Percentiles rank a stretch among this genome's conserved stretches.
Evolutionary conservation across 2,888 invertebrate species (phyloP).

Genomic region (Archaeoteleia sp.): DNA sequence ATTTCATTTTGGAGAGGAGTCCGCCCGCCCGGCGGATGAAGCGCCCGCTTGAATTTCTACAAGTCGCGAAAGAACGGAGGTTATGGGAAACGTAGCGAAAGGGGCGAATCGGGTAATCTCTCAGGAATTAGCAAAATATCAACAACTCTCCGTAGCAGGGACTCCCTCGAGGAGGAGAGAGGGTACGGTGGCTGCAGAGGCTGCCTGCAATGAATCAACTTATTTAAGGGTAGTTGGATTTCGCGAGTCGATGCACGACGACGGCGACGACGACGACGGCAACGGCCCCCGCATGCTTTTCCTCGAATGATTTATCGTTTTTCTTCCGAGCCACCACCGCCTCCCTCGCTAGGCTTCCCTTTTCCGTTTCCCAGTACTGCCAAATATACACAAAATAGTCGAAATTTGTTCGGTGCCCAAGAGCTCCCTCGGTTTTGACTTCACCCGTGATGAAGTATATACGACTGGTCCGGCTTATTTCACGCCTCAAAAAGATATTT

Average conservation of each 20-base stretch:
- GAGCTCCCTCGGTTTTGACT: slow-evolving; percentile 4
- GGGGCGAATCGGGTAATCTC: slow-evolving; percentile 62
- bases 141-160: slow-evolving; percentile 56
- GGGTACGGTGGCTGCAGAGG: slow-evolving; percentile 59
- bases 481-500: slow-evolving; percentile 3
- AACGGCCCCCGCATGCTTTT: slow-evolving; percentile 58
- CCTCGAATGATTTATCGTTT: slow-evolving; percentile 67
- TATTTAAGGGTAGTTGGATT: slow-evolving; percentile 75
- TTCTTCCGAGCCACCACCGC: slow-evolving; percentile 56
- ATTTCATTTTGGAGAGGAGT: slow-evolving; percentile 55
- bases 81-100: slow-evolving; percentile 20
- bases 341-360: slow-evolving; percentile 31
- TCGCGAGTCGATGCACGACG: slow-evolving; percentile 74
- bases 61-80: slow-evolving; percentile 18
- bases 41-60: slow-evolving; percentile 37
- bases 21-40: slow-evolving; percentile 21
- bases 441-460: slow-evolving; percentile 1
- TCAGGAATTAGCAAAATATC: slow-evolving; percentile 70
- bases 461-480: slow-evolving; percentile 12
- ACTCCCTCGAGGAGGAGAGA: slow-evolving; percentile 35
- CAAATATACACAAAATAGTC: slow-evolving; percentile 68
- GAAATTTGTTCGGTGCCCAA: slow-evolving; percentile 43
- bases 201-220: slow-evolving; percentile 73
- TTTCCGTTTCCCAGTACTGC: slow-evolving; percentile 51
- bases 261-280: slow-evolving; percentile 54